These are phyloP conservation scores for Ditula angustiorana DNA, from an alignment of 2,888 invertebrate species.

Conservation along the genomic window DNA sequence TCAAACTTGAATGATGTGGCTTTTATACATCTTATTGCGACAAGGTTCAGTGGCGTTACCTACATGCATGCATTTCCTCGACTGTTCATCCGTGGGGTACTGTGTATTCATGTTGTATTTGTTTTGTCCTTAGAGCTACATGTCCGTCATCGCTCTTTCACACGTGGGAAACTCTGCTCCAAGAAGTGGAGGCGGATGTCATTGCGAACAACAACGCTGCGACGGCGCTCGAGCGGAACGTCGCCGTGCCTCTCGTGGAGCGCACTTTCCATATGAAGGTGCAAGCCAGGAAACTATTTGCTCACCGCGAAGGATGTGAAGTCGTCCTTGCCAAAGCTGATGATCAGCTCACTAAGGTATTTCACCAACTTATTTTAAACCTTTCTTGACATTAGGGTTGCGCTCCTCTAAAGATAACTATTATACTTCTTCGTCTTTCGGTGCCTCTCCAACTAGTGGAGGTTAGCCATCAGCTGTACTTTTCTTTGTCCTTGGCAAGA, in stretches of 20 bases:
- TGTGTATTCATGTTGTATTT: too few relatives aligned
- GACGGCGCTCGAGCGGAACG: constrained; percentile 90
- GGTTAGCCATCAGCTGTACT: too few relatives aligned
- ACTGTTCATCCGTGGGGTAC: too few relatives aligned
- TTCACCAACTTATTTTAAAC: neutral
- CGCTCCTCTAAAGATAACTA: too few relatives aligned
- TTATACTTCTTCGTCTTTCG: too few relatives aligned
- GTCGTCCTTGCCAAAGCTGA: constrained; percentile 93
- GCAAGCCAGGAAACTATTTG: constrained; percentile 95
- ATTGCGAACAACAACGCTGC: constrained; percentile 94
- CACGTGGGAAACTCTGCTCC: constrained; percentile 95
- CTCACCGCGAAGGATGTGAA: constrained; percentile 96
- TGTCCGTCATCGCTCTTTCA: constrained; percentile 93
- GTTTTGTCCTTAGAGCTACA: constrained; percentile 86
- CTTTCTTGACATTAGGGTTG: neutral
- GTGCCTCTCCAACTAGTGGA: too few relatives aligned
- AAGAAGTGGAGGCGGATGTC: constrained; percentile 96
- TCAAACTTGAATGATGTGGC: too few relatives aligned
- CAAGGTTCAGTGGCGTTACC: too few relatives aligned
- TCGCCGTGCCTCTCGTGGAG: constrained; percentile 93
- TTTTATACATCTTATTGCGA: too few relatives aligned
- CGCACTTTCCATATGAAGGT: constrained; percentile 96
- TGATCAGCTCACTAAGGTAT: constrained; percentile 83
- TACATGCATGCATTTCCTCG: too few relatives aligned
- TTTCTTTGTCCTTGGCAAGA: too few relatives aligned